Conservation (phyloP, 2,797 vertebrate genomes). For the Danio tinwini region DNA sequence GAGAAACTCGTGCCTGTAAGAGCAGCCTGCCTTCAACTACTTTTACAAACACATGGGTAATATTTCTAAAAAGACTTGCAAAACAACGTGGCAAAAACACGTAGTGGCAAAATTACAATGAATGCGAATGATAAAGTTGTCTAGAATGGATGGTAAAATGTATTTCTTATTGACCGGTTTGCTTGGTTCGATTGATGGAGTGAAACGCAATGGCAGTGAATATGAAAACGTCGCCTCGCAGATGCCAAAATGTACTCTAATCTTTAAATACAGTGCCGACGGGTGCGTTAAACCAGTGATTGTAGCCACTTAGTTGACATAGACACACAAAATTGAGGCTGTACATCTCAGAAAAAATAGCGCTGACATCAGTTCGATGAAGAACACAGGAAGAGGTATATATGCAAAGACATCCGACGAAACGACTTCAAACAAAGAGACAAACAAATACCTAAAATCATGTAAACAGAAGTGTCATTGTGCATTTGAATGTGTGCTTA, state of each 20-base stretch:
- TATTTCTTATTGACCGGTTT: slow-evolving; percentile 7
- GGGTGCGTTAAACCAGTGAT: slow-evolving; percentile 40
- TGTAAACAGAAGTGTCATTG: slow-evolving; percentile 82
- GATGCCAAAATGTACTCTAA: slow-evolving; percentile 23
- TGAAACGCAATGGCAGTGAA: slow-evolving; percentile 47
- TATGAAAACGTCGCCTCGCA: slow-evolving; percentile 38
- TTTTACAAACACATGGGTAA: slow-evolving; percentile 44
- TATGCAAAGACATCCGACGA: slow-evolving; percentile 59
- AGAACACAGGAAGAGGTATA: slow-evolving; percentile 65
- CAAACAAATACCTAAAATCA: slow-evolving; percentile 71
- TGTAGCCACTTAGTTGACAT: slow-evolving; percentile 25
- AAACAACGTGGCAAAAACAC: slow-evolving; percentile 54
- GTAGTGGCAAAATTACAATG: slow-evolving; percentile 53
- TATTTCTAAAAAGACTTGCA: slow-evolving; percentile 45
- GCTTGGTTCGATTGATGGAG: slow-evolving; percentile 27
- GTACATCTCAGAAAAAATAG: slow-evolving; percentile 34
- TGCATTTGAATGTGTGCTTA: slow-evolving; percentile 82
- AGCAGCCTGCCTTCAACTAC: slow-evolving; percentile 36
- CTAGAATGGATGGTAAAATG: slow-evolving; percentile 34
- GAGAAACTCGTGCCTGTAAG: slow-evolving; percentile 48
- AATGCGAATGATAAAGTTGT: slow-evolving; percentile 38
- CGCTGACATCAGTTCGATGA: slow-evolving; percentile 59
- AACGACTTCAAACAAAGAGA: slow-evolving; percentile 60
- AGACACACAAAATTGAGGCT: slow-evolving; percentile 39
- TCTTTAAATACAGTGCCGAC: slow-evolving; percentile 45